phyloP scores from a whole-genome alignment of 2,888 invertebrate genomes.

The Lottia gigantea region DNA sequence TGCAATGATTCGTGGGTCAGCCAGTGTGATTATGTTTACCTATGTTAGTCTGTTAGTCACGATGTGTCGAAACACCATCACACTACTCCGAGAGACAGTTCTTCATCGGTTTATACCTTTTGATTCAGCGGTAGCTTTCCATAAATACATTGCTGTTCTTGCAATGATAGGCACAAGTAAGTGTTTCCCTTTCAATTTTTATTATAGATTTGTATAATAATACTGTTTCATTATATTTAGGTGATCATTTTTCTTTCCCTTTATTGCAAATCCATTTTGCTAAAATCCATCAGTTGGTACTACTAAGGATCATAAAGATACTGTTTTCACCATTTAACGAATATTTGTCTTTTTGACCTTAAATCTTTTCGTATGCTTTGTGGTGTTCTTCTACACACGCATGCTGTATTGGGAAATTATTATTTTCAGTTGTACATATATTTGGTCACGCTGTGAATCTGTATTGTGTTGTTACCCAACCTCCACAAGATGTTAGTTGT shows the following conservation, averaged over 20 bases:
- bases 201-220: too few species aligned
- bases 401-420: too few species aligned
- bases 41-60: slow-evolving; percentile 74
- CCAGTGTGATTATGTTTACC: slow-evolving; percentile 76
- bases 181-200: slow-evolving; percentile 16
- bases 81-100: slow-evolving; percentile 72
- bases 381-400: too few species aligned
- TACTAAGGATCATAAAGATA: too few species aligned
- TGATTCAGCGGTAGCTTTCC: slow-evolving; percentile 73
- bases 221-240: too few species aligned
- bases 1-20: slow-evolving; percentile 73
- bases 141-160: slow-evolving; percentile 74
- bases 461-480: slow-evolving; percentile 75
- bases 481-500: slow-evolving; percentile 60
- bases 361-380: too few species aligned
- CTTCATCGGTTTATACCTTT: slow-evolving; percentile 74
- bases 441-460: slow-evolving; percentile 75
- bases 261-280: too few species aligned
- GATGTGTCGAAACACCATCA: slow-evolving; percentile 75
- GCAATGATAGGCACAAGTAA: slow-evolving; percentile 73
- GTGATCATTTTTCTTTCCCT: too few species aligned
- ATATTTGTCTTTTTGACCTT: too few species aligned
- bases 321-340: too few species aligned
- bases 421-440: slow-evolving; percentile 72
- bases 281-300: too few species aligned